Evolutionary conservation across 1,140 invertebrate species (phyloP).

Genomic region (Meloidogyne hapla): DNA sequence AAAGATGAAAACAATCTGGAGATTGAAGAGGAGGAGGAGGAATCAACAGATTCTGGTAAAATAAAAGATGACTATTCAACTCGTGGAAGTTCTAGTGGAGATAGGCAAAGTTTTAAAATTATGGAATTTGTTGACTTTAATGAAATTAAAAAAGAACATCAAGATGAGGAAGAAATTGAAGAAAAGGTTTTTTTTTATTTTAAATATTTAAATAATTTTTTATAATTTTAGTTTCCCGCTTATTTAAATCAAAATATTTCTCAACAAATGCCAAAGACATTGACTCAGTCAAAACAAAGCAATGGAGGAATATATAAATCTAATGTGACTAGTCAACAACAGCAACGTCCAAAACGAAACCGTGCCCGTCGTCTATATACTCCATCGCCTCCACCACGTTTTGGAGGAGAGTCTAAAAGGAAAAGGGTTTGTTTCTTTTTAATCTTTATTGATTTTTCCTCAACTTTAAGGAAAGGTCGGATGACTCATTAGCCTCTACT

Average conservation of each 20-base stretch:
- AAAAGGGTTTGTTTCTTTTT: neutral
- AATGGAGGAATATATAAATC: neutral
- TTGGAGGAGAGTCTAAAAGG: conserved; percentile 11
- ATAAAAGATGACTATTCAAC: too few species aligned
- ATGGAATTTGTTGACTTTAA: too few species aligned
- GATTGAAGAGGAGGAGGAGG: too few species aligned
- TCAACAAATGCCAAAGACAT: neutral
- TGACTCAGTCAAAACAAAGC: neutral
- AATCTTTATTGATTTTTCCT: neutral
- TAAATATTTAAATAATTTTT: too few species aligned
- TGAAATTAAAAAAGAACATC: too few species aligned
- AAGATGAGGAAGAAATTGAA: too few species aligned
- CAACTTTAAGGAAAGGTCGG: conserved; percentile 5
- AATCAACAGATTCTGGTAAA: too few species aligned
- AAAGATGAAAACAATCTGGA: too few species aligned
- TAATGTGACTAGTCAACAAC: neutral
- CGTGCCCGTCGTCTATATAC: conserved; percentile 15
- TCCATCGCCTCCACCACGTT: conserved; percentile 20
- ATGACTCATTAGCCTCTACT: neutral
- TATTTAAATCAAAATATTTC: neutral
- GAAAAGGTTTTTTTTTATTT: too few species aligned
- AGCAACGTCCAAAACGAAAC: neutral
- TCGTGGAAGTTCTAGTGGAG: too few species aligned
- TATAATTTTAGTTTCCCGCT: neutral
- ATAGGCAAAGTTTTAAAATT: too few species aligned